Evolutionary conservation across 2,797 vertebrate species (phyloP).

Genomic region (Enoplosus armatus): DNA sequence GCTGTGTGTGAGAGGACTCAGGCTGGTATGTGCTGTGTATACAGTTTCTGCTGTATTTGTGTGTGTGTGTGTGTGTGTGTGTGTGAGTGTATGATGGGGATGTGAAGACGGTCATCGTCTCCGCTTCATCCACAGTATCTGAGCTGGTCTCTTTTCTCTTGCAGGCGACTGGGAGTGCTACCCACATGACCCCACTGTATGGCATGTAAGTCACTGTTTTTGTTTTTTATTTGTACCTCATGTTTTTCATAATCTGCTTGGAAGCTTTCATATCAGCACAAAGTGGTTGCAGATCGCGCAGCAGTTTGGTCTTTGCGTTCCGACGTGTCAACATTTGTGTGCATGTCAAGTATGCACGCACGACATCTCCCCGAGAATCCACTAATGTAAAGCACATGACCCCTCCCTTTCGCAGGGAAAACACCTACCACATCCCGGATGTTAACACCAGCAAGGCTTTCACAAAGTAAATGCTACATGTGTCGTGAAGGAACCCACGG

Average conservation of each 20-base stretch:
- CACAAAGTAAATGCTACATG: not conserved
- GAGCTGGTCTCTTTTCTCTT: slow-evolving; percentile 70
- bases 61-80: slow-evolving; percentile 6
- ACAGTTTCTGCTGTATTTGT: slow-evolving; percentile 38
- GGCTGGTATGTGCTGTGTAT: slow-evolving; percentile 71
- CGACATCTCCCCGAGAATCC: not conserved
- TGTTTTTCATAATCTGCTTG: not conserved
- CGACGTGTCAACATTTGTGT: not conserved
- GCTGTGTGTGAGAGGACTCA: slow-evolving; percentile 68
- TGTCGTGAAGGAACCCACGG: not conserved
- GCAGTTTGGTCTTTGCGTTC: not conserved
- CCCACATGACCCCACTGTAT: slow-evolving; percentile 95
- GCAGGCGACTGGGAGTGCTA: slow-evolving; percentile 98
- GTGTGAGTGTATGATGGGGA: slow-evolving; percentile 20
- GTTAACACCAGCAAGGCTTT: not conserved
- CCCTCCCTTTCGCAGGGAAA: not conserved
- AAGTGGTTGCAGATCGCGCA: not conserved
- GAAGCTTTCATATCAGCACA: not conserved
- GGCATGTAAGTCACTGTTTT: slow-evolving; percentile 90
- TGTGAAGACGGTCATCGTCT: slow-evolving; percentile 27
- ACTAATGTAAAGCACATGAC: not conserved
- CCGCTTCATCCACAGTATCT: slow-evolving; percentile 19
- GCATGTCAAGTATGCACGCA: not conserved
- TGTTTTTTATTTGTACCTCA: not conserved
- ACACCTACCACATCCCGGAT: not conserved